These are phyloP conservation scores for Acrocera orbiculus DNA, from an alignment of 2,888 invertebrate species.

Conservation along the genomic window DNA sequence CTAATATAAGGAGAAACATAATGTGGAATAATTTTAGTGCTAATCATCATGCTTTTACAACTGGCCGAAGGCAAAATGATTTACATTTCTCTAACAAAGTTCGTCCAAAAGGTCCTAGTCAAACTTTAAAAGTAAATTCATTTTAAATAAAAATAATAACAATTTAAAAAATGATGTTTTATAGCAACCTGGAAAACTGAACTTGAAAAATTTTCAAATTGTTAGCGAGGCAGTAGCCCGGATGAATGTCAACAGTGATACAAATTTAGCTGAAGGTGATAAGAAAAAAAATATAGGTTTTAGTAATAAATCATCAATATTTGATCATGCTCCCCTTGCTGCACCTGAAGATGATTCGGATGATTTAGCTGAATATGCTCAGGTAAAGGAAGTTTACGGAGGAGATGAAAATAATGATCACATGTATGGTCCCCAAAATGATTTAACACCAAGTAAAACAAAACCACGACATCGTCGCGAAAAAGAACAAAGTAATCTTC, in stretches of 20 bases:
- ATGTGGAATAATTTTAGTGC: constrained; percentile 46
- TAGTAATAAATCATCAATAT: constrained; percentile 29
- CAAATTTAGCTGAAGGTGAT: constrained; percentile 26
- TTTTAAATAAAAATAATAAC: not conserved
- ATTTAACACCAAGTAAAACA: constrained; percentile 42
- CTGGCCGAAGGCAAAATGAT: constrained; percentile 44
- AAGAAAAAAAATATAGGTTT: constrained; percentile 15
- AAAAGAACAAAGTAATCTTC: constrained; percentile 45
- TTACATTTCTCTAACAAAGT: constrained; percentile 33
- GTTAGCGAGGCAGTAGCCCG: constrained; percentile 69
- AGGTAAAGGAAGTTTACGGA: constrained; percentile 40
- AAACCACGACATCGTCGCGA: constrained; percentile 41
- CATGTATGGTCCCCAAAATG: constrained; percentile 47
- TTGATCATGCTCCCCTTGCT: constrained; percentile 55
- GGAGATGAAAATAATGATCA: constrained; percentile 38
- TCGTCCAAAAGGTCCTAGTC: constrained; percentile 49
- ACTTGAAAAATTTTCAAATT: constrained; percentile 74
- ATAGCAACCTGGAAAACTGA: constrained; percentile 75
- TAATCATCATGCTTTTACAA: constrained; percentile 48
- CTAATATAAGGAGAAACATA: constrained; percentile 26
- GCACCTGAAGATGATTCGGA: constrained; percentile 50
- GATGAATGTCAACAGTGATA: constrained; percentile 44
- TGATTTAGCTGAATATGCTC: constrained; percentile 58
- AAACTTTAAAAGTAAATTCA: constrained; percentile 47
- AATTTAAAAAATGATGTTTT: constrained; percentile 9